phyloP scores from a whole-genome alignment of 2,113 vertebrate genomes.

The Gymnorhina tibicen region DNA sequence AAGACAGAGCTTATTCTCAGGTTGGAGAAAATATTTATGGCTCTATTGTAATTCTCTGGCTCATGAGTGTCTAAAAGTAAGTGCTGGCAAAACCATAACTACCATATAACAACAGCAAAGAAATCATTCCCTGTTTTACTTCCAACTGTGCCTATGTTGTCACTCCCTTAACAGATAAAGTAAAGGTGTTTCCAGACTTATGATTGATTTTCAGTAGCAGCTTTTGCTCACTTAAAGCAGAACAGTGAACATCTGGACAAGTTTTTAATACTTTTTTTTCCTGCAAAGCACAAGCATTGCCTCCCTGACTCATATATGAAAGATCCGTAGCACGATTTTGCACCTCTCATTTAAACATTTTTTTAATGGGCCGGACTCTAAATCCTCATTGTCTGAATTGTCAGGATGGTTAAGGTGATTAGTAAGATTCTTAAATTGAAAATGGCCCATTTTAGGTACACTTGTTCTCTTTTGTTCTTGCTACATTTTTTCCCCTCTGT shows the following conservation, averaged over 20 bases:
- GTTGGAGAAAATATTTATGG: not conserved
- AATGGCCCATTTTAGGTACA: not conserved
- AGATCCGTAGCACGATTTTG: not conserved
- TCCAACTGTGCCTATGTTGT: not conserved
- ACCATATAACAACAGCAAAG: not conserved
- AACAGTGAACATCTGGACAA: not conserved
- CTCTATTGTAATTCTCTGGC: not conserved
- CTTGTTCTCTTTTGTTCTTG: not conserved
- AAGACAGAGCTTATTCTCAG: not conserved
- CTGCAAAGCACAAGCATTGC: not conserved
- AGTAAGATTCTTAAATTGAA: not conserved
- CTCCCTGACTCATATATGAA: not conserved
- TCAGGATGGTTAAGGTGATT: not conserved
- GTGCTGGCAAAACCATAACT: not conserved
- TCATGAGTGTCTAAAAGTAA: not conserved
- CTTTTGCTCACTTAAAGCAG: not conserved
- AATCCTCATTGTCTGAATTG: not conserved
- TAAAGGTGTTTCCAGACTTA: not conserved
- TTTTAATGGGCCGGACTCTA: not conserved
- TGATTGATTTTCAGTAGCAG: not conserved
- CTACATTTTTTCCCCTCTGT: fast-evolving
- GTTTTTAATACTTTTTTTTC: not conserved
- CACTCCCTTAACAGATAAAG: not conserved
- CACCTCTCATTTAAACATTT: not conserved
- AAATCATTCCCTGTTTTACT: not conserved